Percentiles rank a stretch among this genome's conserved stretches.
Evolutionary conservation across 2,888 invertebrate species (phyloP).

Genomic region (Parapristionchus giblindavisi): DNA sequence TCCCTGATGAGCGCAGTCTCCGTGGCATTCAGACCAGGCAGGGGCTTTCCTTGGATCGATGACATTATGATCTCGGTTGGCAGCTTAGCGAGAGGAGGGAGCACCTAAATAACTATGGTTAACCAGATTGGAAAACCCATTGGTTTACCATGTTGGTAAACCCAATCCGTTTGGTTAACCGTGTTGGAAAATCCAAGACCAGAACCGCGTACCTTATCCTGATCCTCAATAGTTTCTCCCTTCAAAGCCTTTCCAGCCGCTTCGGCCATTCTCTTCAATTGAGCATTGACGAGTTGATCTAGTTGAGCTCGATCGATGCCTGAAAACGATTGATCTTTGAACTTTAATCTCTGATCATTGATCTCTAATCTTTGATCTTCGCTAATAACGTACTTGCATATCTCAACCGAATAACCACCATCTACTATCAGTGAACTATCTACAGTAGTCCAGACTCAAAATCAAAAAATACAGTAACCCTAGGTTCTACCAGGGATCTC

Average conservation of each 20-base stretch:
- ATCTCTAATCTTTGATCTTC: too few species aligned
- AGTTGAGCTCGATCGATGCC: constrained; percentile 30
- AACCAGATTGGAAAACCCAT: neutral
- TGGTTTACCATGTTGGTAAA: neutral
- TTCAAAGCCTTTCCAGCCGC: neutral
- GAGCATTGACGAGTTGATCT: constrained; percentile 13
- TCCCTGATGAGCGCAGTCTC: constrained; percentile 23
- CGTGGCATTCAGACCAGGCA: constrained; percentile 10
- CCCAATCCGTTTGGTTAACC: neutral
- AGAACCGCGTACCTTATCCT: constrained; percentile 14
- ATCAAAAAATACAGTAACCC: too few species aligned
- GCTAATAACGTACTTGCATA: too few species aligned
- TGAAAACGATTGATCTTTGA: too few species aligned
- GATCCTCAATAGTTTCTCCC: constrained; percentile 10
- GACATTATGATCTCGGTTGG: constrained; percentile 33
- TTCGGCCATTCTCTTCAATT: constrained; percentile 20
- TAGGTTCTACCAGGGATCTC: constrained; percentile 31
- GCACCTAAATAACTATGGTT: constrained; percentile 18
- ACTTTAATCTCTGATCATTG: too few species aligned
- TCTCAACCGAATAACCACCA: too few species aligned
- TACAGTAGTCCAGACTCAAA: too few species aligned
- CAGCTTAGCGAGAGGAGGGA: constrained; percentile 17
- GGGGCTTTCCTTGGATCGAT: constrained; percentile 27
- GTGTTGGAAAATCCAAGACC: too few species aligned
- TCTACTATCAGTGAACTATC: too few species aligned